A percentile compares a stretch with the other conserved stretches of the same genome.
These are phyloP conservation scores for Solenopsis invicta DNA, from an alignment of 1,140 invertebrate genomes.

Conservation along the genomic window DNA sequence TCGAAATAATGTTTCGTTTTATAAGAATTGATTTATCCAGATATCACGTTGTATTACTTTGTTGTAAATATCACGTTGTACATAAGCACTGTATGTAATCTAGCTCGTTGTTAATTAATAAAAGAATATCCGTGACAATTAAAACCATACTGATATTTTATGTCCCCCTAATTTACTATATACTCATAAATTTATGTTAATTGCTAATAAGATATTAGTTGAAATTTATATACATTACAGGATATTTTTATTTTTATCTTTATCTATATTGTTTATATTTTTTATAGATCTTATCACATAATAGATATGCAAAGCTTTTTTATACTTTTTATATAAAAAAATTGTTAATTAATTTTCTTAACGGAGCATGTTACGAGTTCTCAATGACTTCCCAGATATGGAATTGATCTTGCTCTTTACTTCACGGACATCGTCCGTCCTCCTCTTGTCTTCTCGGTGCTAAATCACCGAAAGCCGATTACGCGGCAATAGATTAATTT, in stretches of 20 bases:
- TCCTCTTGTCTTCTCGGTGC: slow-evolving; percentile 72
- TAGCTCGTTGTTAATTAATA: slow-evolving; percentile 85
- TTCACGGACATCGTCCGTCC: slow-evolving; percentile 75
- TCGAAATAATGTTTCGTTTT: slow-evolving; percentile 79
- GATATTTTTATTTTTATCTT: neutral
- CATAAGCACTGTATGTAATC: slow-evolving; percentile 83
- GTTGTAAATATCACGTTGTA: slow-evolving; percentile 85
- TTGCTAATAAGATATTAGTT: neutral
- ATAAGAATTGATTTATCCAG: slow-evolving; percentile 79
- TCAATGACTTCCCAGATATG: slow-evolving; percentile 1
- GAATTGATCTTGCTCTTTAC: slow-evolving; percentile 51
- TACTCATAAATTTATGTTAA: slow-evolving; percentile 4
- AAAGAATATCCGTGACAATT: slow-evolving; percentile 78
- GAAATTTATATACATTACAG: slow-evolving; percentile 1
- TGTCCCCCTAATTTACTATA: neutral
- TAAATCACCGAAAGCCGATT: slow-evolving; percentile 85
- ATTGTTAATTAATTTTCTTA: slow-evolving; percentile 27
- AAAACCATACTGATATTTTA: slow-evolving; percentile 14
- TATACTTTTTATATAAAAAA: neutral
- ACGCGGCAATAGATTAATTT: slow-evolving; percentile 85
- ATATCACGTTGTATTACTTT: slow-evolving; percentile 79
- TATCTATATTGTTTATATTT: neutral
- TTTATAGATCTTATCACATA: neutral
- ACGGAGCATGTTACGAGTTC: neutral
- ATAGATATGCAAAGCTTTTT: neutral